Conservation (phyloP, 2,888 invertebrate genomes). For the Gisinianus flammeolus region DNA sequence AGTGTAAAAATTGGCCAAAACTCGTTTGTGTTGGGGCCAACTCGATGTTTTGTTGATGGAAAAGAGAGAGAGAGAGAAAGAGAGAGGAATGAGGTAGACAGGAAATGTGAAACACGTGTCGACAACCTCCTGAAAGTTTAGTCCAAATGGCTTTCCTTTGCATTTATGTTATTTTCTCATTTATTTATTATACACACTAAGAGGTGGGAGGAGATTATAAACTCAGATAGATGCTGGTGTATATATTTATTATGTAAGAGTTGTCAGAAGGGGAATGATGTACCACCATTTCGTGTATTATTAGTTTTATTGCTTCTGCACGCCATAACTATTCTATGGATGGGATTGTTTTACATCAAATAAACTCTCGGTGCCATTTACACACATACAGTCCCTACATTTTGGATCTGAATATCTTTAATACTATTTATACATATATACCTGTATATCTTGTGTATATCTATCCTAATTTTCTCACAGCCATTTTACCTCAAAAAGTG, state of each 20-base stretch:
- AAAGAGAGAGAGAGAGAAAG: constrained; percentile 17
- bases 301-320: constrained; percentile 6
- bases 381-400: too few species aligned
- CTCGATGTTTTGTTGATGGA: constrained; percentile 7
- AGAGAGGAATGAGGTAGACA: neutral
- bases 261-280: constrained; percentile 1
- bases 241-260: constrained; percentile 2
- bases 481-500: too few species aligned
- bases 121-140: constrained; percentile 6
- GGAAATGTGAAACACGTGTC: constrained; percentile 29
- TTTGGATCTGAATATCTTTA: too few species aligned
- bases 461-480: too few species aligned
- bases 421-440: too few species aligned
- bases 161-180: constrained; percentile 18
- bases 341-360: constrained; percentile 10
- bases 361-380: constrained; percentile 1
- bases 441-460: too few species aligned
- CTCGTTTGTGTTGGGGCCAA: constrained; percentile 11
- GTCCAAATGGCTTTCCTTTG: constrained; percentile 12
- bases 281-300: neutral
- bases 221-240: neutral
- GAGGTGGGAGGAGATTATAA: constrained; percentile 16
- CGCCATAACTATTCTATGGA: constrained; percentile 8
- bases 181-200: constrained; percentile 14
- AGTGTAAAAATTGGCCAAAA: constrained; percentile 14